Evolutionary conservation across 2,888 invertebrate species (phyloP).

Genomic region (Choreutis nemorana): DNA sequence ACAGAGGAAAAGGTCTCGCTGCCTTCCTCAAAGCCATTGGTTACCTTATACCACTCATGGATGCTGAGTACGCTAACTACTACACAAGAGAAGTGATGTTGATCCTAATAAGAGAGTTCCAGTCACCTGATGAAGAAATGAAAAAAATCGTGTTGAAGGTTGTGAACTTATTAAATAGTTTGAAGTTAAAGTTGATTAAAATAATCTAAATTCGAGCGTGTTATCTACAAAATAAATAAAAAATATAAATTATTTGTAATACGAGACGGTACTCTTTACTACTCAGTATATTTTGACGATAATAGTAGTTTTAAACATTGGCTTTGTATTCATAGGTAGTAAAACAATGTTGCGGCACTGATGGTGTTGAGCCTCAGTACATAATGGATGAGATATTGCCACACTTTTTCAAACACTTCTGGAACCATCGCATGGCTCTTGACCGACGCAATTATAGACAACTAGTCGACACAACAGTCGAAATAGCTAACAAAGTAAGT

Average conservation of each 20-base stretch:
- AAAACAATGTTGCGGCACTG: conserved; percentile 99
- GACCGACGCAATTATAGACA: conserved; percentile 98
- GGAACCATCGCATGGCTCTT: conserved; percentile 99
- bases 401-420: conserved; percentile 99
- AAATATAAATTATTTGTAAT: neutral
- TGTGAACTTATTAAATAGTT: no score
- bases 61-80: conserved; percentile 99
- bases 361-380: conserved; percentile 99
- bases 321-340: conserved; percentile 73
- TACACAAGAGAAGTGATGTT: conserved; percentile 99
- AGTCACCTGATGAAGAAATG: conserved; percentile 99
- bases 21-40: conserved; percentile 99
- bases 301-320: neutral
- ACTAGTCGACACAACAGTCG: conserved; percentile 98
- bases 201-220: no score
- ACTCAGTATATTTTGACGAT: neutral
- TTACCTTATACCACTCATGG: conserved; percentile 99
- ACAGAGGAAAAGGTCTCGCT: conserved; percentile 91
- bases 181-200: no score
- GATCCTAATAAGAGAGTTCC: conserved; percentile 98
- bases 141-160: conserved; percentile 99
- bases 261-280: neutral
- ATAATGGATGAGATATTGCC: conserved; percentile 99
- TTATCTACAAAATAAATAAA: neutral
- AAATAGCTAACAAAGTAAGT: conserved; percentile 93